phyloP scores from a whole-genome alignment of 2,888 invertebrate species.

The Crocallis elinguaria region DNA sequence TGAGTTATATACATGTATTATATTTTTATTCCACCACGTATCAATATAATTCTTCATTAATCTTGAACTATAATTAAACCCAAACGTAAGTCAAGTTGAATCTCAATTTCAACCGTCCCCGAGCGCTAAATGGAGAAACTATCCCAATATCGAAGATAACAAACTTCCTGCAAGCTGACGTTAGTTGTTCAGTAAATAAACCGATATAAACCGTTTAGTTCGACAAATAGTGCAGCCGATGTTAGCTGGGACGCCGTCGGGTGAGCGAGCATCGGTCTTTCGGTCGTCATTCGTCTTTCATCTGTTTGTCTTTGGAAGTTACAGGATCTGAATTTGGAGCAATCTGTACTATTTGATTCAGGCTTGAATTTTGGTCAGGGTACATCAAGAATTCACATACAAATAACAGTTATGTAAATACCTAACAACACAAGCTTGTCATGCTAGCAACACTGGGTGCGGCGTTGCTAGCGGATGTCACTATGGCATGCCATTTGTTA shows the following conservation, averaged over 20 bases:
- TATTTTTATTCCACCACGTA: too few relatives aligned
- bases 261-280: not conserved
- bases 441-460: too few relatives aligned
- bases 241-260: not conserved
- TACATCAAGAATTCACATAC: too few relatives aligned
- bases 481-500: too few relatives aligned
- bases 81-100: not conserved
- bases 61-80: too few relatives aligned
- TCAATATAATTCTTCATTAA: too few relatives aligned
- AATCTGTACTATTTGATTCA: too few relatives aligned
- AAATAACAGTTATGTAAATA: too few relatives aligned
- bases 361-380: too few relatives aligned
- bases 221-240: conserved; percentile 13
- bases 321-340: not conserved
- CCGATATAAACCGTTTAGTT: conserved; percentile 27
- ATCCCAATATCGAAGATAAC: conserved; percentile 17
- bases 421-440: too few relatives aligned
- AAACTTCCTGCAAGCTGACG: conserved; percentile 11
- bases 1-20: too few relatives aligned
- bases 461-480: too few relatives aligned
- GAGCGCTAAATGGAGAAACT: conserved; percentile 5
- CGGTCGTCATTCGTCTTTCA: not conserved
- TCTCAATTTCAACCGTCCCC: not conserved
- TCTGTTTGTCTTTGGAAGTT: not conserved
- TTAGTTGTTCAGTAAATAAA: conserved; percentile 19